Evolutionary conservation across 1,140 invertebrate genomes (phyloP), one percentile per base, ranked within the genome.

Genomic region (Portunus trituberculatus): DNA sequence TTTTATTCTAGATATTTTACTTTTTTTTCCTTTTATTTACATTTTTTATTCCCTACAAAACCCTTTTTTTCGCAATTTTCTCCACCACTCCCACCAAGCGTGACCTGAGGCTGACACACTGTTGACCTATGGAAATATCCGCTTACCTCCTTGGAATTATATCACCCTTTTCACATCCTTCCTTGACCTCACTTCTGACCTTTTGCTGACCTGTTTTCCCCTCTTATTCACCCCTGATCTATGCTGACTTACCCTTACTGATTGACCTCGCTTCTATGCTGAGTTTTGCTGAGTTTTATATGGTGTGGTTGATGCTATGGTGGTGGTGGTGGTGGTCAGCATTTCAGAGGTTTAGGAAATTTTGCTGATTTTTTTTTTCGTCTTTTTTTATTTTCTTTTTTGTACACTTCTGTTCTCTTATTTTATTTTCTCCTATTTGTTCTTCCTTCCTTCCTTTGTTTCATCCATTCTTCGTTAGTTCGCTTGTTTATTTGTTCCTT

Each of bases 381-480:
- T 52, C 52, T 20, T 59, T 20, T 20, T 59, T 20, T 59, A 16
- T 10, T 20, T 59, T 10, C 52, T 59, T 59, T 59, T 0, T 59
- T 59, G 8, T 32, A n/a, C 32, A 8, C 59, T 59, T 91, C 20
- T 3, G 2, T n/a, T 14, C 25, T n/a, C n/a, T 16, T 48, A 20
- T 91, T 59, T n/a, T 59, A 28, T n/a, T n/a, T 46, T 82, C 28
- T 76, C 91, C 28, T 92, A 25, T 82, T 76, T 76, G n/a, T 32
- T 6, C 31, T 32, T 39, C 28, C 84, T 87, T 39, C 14, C 84
- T 87, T 4, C 28, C 84, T 87, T 39, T 32, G 20, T 88, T 88
- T 29, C 32, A 32, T 88, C n/a, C 14, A 25, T 7, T 45, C 46
- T 45, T 88, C 31, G 20, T 32, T 31, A 32, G 3, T 87, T 31